Conservation (phyloP, 2,113 vertebrate genomes). For the Nanorana parkeri region DNA sequence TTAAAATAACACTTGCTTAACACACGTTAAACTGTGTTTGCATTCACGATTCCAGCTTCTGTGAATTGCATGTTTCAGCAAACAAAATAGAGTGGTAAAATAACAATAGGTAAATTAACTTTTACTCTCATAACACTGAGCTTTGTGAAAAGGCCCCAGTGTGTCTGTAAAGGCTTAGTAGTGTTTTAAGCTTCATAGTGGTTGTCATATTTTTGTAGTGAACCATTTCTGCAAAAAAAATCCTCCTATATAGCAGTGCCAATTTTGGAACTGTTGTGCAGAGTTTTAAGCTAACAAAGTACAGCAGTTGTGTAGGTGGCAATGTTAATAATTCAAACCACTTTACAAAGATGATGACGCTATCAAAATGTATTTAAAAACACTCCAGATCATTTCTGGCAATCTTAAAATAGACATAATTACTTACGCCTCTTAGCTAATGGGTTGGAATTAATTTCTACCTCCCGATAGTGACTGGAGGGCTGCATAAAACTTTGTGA, state of each 20-base stretch:
- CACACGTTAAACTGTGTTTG: too few species aligned
- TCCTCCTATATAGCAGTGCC: too few species aligned
- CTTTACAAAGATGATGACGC: constrained; percentile 11
- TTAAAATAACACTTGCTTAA: too few species aligned
- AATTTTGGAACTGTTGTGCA: background rate
- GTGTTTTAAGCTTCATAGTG: too few species aligned
- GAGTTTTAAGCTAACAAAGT: constrained; percentile 2
- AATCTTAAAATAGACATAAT: constrained; percentile 16
- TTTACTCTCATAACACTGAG: too few species aligned
- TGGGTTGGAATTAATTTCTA: constrained; percentile 9
- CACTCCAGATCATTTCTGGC: background rate
- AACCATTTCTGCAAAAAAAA: background rate
- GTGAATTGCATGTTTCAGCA: too few species aligned
- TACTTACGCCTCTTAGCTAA: constrained; percentile 15
- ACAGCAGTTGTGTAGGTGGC: constrained; percentile 35
- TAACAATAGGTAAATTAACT: too few species aligned
- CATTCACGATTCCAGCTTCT: too few species aligned
- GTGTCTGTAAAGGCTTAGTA: too few species aligned
- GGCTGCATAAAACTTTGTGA: background rate
- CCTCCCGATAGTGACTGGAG: background rate
- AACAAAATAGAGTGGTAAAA: too few species aligned
- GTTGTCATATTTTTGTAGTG: too few species aligned
- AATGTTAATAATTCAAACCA: constrained; percentile 13
- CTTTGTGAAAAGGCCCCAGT: too few species aligned
- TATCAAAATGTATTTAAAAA: constrained; percentile 18